Base-by-base conservation (phyloP, 2,113 vertebrate genomes). In the Pelobates fuscus region DNA sequence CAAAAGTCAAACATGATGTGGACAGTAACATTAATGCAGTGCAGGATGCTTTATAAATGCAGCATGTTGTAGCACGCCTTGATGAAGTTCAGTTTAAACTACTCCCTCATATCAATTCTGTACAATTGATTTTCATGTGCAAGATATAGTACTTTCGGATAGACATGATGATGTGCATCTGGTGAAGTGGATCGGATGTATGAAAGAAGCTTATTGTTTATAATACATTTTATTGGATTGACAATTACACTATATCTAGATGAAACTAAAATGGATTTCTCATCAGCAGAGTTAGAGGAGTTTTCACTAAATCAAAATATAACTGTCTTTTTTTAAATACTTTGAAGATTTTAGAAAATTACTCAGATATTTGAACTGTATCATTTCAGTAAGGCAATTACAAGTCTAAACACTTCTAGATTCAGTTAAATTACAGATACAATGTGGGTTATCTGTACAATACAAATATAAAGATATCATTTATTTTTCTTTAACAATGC, bases 71-170 rank as follows among this genome's bases (percentile, higher is more conserved):
- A 10, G 2, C 11, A 20, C 1, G 7, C 21, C n/a, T n/a, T 55
- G n/a, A 17, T 8, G 11, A 2, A 55, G 44, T 55, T 4, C 7
- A 55, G 21, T 55, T 23, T 49, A 55, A 18, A 24, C 23, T 18
- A n/a, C 24, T 41, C 6, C 66, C 57, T 59, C 8, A 20, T 54
- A 20, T 62, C 32, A 63, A 44, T 68, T n/a, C n/a, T n/a, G 78
- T 66, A 61, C 67, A 27, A 18, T 79, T 61, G 60, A 77, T 79
- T 80, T 80, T 80, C 41, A 58, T 20, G 52, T 78, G 67, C 71
- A 55, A 17, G 20, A 78, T 12, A 67, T 69, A 77, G 82, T 64
- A 23, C 62, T 82, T n/a, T 60, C 5, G 25, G 81, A 67, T 69
- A 74, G 66, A 64, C 25, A 41, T 17, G 29, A 18, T 1, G 44